phyloP scores from a whole-genome alignment of 1,140 invertebrate species.

The Dolichoris vasculosae region DNA sequence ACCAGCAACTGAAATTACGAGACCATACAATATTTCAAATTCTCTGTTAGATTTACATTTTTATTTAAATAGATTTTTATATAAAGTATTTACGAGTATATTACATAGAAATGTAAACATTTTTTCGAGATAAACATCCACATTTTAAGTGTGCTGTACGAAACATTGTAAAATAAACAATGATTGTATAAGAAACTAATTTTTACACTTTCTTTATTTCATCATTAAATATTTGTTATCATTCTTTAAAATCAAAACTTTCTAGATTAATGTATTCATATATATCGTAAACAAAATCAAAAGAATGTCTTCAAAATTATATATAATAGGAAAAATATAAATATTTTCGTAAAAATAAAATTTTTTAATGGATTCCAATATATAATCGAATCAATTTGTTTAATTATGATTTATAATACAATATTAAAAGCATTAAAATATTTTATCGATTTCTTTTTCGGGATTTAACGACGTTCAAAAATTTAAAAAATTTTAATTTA shows the following conservation, averaged over 20 bases:
- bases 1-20: background rate
- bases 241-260: background rate
- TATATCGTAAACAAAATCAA: background rate
- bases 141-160: background rate
- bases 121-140: background rate
- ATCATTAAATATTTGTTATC: background rate
- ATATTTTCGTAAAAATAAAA: no score
- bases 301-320: background rate
- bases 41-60: background rate
- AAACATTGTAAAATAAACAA: background rate
- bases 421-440: no score
- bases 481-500: no score
- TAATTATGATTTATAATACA: no score
- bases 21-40: background rate
- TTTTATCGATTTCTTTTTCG: no score
- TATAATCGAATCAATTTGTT: no score
- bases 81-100: background rate
- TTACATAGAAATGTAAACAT: background rate
- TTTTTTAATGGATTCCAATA: no score
- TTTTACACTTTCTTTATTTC: background rate
- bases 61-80: background rate
- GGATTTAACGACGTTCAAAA: no score
- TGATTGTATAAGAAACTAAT: conserved; percentile 1
- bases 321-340: background rate
- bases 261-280: background rate